phyloP scores from a whole-genome alignment of 2,797 vertebrate genomes.

The Sarcoramphus papa region DNA sequence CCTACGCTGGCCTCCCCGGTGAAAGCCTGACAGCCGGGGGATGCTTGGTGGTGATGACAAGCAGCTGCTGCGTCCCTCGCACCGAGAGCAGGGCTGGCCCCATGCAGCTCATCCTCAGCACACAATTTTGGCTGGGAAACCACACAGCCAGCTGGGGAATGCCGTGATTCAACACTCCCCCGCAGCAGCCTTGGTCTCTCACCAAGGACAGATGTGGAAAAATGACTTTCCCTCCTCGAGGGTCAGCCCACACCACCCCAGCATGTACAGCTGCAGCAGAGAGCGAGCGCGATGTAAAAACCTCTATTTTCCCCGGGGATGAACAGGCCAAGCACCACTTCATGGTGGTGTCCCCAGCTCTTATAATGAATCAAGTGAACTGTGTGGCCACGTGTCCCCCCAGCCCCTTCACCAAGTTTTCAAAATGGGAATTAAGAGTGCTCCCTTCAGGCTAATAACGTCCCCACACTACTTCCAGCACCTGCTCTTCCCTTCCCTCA shows the following conservation, averaged over 20 bases:
- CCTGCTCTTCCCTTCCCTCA: not conserved
- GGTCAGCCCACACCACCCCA: not conserved
- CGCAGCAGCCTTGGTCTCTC: not conserved
- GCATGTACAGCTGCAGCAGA: not conserved
- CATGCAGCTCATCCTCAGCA: not conserved
- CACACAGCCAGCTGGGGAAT: not conserved
- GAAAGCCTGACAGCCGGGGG: not conserved
- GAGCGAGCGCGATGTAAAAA: fast-evolving
- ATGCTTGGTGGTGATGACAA: fast-evolving
- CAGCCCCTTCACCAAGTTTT: not conserved
- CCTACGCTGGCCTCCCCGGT: fast-evolving
- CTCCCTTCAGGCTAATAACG: not conserved
- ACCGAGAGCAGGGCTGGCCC: not conserved
- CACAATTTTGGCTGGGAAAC: not conserved
- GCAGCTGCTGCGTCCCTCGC: not conserved
- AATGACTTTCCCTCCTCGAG: not conserved
- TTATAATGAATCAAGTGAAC: not conserved
- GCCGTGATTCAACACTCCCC: not conserved
- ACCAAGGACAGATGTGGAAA: not conserved
- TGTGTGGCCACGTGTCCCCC: not conserved
- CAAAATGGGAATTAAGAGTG: not conserved
- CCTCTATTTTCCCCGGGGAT: not conserved
- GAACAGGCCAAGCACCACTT: not conserved
- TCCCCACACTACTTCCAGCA: not conserved
- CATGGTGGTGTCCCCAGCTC: not conserved